phyloP scores from a whole-genome alignment of 2,797 vertebrate species.

The Steatocranus sp. region DNA sequence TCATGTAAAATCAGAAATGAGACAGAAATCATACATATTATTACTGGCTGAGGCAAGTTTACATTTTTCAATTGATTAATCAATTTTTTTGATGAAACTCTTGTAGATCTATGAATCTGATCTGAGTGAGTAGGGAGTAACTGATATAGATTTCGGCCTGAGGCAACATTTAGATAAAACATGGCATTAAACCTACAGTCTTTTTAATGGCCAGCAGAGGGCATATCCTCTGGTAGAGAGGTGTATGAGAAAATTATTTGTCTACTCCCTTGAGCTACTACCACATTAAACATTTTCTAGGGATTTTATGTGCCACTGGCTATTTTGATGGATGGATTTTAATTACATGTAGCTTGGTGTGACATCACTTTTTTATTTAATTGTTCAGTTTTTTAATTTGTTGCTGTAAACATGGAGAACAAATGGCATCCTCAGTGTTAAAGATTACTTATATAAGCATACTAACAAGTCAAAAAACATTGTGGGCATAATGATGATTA shows the following conservation, averaged over 20 bases:
- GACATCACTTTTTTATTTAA: not conserved
- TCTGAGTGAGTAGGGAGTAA: not conserved
- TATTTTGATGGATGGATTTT: not conserved
- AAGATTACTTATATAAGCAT: not conserved
- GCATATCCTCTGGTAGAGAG: not conserved
- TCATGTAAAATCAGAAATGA: not conserved
- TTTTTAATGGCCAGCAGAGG: not conserved
- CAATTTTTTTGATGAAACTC: rapidly evolving
- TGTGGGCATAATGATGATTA: not conserved
- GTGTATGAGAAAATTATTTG: not conserved
- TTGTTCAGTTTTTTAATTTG: not conserved
- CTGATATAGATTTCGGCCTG: not conserved
- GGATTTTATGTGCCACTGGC: not conserved
- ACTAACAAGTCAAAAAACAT: not conserved
- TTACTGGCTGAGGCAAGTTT: not conserved
- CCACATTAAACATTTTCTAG: not conserved
- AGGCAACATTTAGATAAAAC: not conserved
- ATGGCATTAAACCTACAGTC: rapidly evolving
- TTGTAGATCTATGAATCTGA: not conserved
- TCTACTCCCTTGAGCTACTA: not conserved
- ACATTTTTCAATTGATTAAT: not conserved
- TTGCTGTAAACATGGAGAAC: not conserved
- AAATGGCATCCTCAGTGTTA: not conserved
- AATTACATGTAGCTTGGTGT: not conserved
- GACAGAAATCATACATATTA: not conserved